Evolutionary conservation across 2,113 vertebrate species (phyloP), one percentile per base, ranked within the genome.

Genomic region (Spilogale gracilis): DNA sequence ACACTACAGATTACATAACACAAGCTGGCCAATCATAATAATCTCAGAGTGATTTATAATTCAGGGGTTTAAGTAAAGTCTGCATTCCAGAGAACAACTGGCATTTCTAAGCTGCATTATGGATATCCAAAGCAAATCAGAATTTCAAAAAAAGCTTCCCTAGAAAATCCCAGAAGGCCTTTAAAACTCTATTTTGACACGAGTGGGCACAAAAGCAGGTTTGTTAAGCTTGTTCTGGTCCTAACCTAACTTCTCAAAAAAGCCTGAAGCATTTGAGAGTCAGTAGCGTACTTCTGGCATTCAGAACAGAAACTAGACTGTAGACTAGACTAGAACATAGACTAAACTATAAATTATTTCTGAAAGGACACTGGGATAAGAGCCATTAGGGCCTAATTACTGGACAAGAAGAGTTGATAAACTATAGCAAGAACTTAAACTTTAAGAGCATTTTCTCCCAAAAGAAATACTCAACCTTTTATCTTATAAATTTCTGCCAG

Each of bases 1-100:
- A 78, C 16, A 67, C 27, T 80, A 17, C 9, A 91, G 54, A 69
- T 80, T 85, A 45, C 50, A 32, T 76, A 69, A 89, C 6, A 89
- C 4, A 89, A 95, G 76, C 58, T 78, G 38, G 25, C 20, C 90
- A 48, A 87, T 95, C 32, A 90, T 48, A 45, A 82, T 54, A 54
- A 89, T 71, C 8, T 88, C 69, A 65, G 74, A 92, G 38, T 81
- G n/a, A 85, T 74, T 94, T 56, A 93, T n/a, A 95, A 94, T 54
- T 71, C 50, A 74, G 48, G n/a, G 32, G 67, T 74, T 83, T 80
- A 93, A 93, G n/a, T 67, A 16, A 93, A 85, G 69, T 74, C 56
- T 50, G 21, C 4, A 80, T 95, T 80, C 56, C 50, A 89, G 27
- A 89, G 61, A 74, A 67, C 3, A 23, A 58, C 21, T 52, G n/a